Conservation (phyloP, 2,888 invertebrate species). For the Scelioninae gen. 1 region DNA sequence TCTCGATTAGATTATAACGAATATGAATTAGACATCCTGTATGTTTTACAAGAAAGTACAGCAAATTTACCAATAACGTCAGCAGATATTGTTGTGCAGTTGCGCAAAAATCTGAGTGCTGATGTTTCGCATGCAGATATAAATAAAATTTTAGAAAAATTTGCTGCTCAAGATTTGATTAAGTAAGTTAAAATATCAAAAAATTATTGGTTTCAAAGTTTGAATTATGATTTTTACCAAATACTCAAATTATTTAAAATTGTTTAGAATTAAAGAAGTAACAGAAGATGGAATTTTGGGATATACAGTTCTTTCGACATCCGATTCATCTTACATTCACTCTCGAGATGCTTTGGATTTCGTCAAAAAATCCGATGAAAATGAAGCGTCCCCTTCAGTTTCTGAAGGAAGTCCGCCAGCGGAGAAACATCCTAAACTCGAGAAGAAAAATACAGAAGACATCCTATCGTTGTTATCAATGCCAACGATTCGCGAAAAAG, state of each 20-base stretch:
- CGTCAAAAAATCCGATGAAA: slow-evolving; percentile 77
- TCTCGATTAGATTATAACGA: slow-evolving; percentile 80
- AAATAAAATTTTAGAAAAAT: slow-evolving; percentile 90
- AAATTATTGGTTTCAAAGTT: too few species aligned
- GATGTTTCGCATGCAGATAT: slow-evolving; percentile 87
- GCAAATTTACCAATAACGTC: slow-evolving; percentile 90
- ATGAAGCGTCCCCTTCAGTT: slow-evolving; percentile 74
- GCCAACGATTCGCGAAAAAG: slow-evolving; percentile 97
- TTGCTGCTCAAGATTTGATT: slow-evolving; percentile 90
- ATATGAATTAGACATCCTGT: slow-evolving; percentile 86
- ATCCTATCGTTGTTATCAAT: slow-evolving; percentile 93
- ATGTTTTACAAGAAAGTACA: slow-evolving; percentile 88
- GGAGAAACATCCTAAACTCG: slow-evolving; percentile 80
- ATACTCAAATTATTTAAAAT: too few species aligned
- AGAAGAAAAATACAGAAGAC: slow-evolving; percentile 81
- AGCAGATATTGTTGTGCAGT: slow-evolving; percentile 87
- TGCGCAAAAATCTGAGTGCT: slow-evolving; percentile 85
- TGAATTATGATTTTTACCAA: too few species aligned
- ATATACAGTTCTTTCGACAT: slow-evolving; percentile 80
- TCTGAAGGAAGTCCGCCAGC: slow-evolving; percentile 75
- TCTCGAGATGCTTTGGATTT: slow-evolving; percentile 74
- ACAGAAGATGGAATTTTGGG: slow-evolving; percentile 82
- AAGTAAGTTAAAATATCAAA: too few species aligned
- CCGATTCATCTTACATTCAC: slow-evolving; percentile 77
- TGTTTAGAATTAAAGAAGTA: slow-evolving; percentile 81